phyloP scores from a whole-genome alignment of 1,140 invertebrate genomes.

The Steinernema feltiae region DNA sequence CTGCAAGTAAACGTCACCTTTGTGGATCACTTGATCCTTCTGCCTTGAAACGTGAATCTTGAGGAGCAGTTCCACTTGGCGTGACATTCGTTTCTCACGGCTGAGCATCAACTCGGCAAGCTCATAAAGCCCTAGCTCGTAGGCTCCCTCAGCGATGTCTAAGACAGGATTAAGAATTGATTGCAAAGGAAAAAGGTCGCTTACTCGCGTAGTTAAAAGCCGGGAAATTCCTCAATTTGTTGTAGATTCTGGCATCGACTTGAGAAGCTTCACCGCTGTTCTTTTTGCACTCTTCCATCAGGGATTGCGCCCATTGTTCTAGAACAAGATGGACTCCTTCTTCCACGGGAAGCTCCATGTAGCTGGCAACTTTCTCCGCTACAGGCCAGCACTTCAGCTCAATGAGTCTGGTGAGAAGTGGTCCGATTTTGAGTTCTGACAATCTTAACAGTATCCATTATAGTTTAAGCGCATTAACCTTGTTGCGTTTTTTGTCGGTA shows the following conservation, averaged over 20 bases:
- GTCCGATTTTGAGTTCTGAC: conserved; percentile 69
- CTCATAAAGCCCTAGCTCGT: conserved; percentile 24
- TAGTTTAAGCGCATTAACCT: no score
- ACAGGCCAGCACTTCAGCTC: conserved; percentile 79
- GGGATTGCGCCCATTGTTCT: conserved; percentile 79
- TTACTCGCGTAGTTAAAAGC: not conserved
- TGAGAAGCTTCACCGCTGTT: not conserved
- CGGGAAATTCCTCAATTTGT: conserved; percentile 27
- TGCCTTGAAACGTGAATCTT: not conserved
- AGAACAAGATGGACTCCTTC: conserved; percentile 80
- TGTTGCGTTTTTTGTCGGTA: no score
- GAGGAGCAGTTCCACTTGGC: conserved; percentile 24
- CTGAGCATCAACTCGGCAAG: conserved; percentile 27
- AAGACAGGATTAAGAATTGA: conserved; percentile 75
- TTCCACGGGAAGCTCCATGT: conserved; percentile 74
- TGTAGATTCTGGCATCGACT: conserved; percentile 28
- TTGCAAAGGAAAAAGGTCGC: not conserved
- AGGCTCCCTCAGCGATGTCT: conserved; percentile 72
- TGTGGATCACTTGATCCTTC: conserved; percentile 1
- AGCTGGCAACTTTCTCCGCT: conserved; percentile 80
- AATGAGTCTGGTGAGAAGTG: conserved; percentile 82
- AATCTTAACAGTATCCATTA: no score
- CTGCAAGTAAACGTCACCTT: not conserved
- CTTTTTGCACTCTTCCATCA: conserved; percentile 50
- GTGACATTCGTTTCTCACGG: conserved; percentile 27